A percentile compares a stretch with the other conserved stretches of the same genome.
These are phyloP conservation scores for Harpalus rufipes DNA, from an alignment of 2,888 invertebrate genomes.

Conservation along the genomic window DNA sequence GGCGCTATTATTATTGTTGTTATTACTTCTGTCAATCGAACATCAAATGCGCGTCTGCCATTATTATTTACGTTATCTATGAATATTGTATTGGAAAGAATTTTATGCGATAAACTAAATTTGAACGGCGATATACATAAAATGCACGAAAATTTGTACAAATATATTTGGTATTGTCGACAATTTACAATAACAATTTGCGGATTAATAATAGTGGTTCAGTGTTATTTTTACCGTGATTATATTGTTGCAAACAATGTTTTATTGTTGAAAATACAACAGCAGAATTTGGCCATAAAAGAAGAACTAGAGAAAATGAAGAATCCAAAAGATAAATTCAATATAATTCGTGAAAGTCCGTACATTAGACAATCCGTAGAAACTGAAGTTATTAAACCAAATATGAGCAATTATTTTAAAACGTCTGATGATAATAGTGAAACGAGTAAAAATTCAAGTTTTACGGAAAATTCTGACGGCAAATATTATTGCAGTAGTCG, in stretches of 20 bases:
- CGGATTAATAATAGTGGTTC: conserved; percentile 73
- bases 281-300: conserved; percentile 73
- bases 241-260: conserved; percentile 76
- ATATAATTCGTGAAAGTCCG: conserved; percentile 26
- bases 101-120: conserved; percentile 71
- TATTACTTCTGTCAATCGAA: conserved; percentile 80
- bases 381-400: conserved; percentile 55
- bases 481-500: conserved; percentile 14
- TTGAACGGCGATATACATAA: conserved; percentile 65
- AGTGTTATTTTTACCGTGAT: conserved; percentile 76
- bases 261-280: conserved; percentile 76
- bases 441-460: conserved; percentile 55
- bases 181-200: conserved; percentile 75
- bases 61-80: conserved; percentile 79
- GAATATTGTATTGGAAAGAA: conserved; percentile 78
- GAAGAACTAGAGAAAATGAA: conserved; percentile 65
- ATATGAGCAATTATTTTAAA: conserved; percentile 63
- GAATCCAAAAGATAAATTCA: conserved; percentile 33
- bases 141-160: conserved; percentile 75
- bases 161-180: conserved; percentile 77
- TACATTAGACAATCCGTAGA: conserved; percentile 28
- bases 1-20: conserved; percentile 79
- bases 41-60: conserved; percentile 79
- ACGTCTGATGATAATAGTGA: conserved; percentile 67
- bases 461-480: neutral